Conservation (phyloP, 2,113 vertebrate genomes). For the Pluvialis apricaria region DNA sequence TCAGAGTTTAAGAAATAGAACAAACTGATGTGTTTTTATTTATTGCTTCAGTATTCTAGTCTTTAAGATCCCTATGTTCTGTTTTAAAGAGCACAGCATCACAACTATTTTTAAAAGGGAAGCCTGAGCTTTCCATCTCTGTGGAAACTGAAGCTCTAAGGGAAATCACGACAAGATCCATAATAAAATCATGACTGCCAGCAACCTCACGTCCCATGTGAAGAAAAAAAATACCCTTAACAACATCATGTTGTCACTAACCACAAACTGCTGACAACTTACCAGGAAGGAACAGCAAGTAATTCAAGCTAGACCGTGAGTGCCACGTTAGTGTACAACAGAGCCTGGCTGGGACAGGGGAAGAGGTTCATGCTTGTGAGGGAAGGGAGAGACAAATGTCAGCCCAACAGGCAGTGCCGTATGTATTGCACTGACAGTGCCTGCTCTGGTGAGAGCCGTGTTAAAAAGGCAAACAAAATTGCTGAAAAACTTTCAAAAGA, state of each 20-base stretch:
- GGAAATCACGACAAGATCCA: background rate
- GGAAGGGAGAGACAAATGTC: background rate
- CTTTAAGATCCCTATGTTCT: background rate
- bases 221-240: background rate
- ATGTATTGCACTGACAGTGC: background rate
- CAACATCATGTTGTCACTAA: background rate
- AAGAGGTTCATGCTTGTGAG: background rate
- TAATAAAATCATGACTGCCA: background rate
- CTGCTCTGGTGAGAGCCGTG: background rate
- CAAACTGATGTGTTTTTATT: background rate
- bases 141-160: slow-evolving; percentile 8
- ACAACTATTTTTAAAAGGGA: slow-evolving; percentile 4
- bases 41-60: background rate
- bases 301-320: background rate
- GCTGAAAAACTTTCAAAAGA: background rate
- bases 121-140: background rate
- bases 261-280: background rate
- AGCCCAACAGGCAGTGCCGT: background rate
- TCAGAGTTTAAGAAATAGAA: background rate
- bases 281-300: background rate
- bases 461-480: background rate
- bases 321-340: background rate
- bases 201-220: background rate
- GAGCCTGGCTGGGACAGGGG: accelerated
- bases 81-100: background rate